A percentile compares a stretch with the other conserved stretches of the same genome.
Conservation (phyloP, 2,113 vertebrate species). For the Otis tarda region DNA sequence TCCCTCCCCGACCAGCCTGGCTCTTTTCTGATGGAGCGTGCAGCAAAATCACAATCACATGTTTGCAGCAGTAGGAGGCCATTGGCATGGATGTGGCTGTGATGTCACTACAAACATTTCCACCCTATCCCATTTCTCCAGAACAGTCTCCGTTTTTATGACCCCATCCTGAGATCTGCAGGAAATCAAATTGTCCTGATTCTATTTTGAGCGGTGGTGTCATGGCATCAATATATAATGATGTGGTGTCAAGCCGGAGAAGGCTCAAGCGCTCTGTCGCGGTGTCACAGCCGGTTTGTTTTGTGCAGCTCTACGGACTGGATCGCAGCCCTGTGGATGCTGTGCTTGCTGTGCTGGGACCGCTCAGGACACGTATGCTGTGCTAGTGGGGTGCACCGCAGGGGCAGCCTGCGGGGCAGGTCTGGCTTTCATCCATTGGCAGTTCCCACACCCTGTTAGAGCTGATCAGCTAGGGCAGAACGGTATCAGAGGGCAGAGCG, state of each 20-base stretch:
- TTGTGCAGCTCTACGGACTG: neutral
- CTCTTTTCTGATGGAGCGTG: conserved; percentile 57
- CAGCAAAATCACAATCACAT: conserved; percentile 71
- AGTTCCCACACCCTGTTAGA: neutral
- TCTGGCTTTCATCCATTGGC: neutral
- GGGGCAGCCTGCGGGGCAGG: neutral
- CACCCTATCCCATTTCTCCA: conserved; percentile 61
- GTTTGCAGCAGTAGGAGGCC: conserved; percentile 64
- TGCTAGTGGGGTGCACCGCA: neutral
- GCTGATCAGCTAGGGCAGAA: neutral
- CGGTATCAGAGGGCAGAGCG: neutral
- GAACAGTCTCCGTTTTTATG: conserved; percentile 70
- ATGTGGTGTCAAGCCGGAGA: neutral
- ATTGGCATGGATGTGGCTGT: conserved; percentile 63
- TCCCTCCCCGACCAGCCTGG: conserved; percentile 38
- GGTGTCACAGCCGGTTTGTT: neutral
- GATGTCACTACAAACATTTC: conserved; percentile 68
- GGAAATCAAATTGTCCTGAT: conserved; percentile 69
- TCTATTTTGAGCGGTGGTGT: conserved; percentile 58
- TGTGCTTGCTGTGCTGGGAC: neutral
- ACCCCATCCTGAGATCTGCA: conserved; percentile 66
- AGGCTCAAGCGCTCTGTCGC: neutral
- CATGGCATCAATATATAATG: conserved; percentile 37
- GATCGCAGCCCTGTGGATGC: neutral
- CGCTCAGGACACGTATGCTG: accelerated